These are phyloP conservation scores for Copidosoma aretas DNA, from an alignment of 2,888 invertebrate species.

Conservation along the genomic window DNA sequence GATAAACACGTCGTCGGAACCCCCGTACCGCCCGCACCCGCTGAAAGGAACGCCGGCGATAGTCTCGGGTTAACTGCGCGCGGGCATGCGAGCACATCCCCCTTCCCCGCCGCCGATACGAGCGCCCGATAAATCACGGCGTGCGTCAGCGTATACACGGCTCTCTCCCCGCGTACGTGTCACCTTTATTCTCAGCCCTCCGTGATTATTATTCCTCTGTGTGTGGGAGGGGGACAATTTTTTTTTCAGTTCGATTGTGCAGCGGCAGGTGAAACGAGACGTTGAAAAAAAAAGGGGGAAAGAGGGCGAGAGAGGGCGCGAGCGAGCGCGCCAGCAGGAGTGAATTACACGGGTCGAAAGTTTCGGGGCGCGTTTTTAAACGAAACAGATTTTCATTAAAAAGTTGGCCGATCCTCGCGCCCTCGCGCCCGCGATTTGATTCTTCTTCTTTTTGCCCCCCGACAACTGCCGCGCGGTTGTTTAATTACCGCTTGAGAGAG, in stretches of 20 bases:
- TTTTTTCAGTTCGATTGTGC: background rate
- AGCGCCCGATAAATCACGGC: slow-evolving; percentile 42
- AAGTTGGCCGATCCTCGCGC: slow-evolving; percentile 3
- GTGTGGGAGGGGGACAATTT: too few species aligned
- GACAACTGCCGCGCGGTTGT: background rate
- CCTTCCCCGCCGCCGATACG: background rate
- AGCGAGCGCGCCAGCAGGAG: background rate
- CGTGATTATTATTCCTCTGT: too few species aligned
- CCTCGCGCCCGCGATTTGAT: background rate
- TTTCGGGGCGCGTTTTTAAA: slow-evolving; percentile 14
- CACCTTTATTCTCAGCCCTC: background rate
- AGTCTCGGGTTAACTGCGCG: slow-evolving; percentile 45
- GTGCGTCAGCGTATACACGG: slow-evolving; percentile 11
- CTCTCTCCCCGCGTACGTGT: background rate
- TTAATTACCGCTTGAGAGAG: background rate
- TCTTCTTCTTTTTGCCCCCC: background rate
- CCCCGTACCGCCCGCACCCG: background rate
- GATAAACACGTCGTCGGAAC: background rate
- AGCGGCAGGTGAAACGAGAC: background rate
- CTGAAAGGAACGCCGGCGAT: slow-evolving; percentile 16
- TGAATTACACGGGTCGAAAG: slow-evolving; percentile 1
- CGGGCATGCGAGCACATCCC: slow-evolving; percentile 41
- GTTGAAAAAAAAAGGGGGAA: background rate
- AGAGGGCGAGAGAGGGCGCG: background rate
- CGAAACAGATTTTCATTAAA: slow-evolving; percentile 24